phyloP scores from a whole-genome alignment of 2,888 invertebrate genomes.

The Ophion costatus region DNA sequence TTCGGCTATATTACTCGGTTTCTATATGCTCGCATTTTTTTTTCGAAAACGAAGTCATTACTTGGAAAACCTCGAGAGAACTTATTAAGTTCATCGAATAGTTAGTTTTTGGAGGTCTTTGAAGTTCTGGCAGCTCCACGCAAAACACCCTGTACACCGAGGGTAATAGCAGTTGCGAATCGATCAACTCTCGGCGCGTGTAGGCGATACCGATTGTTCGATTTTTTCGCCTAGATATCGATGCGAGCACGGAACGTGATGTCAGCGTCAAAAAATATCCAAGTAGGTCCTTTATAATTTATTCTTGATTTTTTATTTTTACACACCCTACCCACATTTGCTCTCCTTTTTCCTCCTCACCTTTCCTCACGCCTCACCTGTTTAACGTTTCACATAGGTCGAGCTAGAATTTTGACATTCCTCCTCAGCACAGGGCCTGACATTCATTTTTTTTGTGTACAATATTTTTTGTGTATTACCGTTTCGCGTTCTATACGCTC shows the following conservation, averaged over 20 bases:
- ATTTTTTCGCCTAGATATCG: constrained; percentile 75
- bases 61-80: background rate
- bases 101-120: background rate
- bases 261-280: constrained; percentile 69
- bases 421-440: background rate
- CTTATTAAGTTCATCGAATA: background rate
- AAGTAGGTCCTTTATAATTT: constrained; percentile 39
- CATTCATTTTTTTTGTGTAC: background rate
- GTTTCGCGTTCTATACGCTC: no score
- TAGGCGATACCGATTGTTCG: constrained; percentile 72
- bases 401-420: constrained; percentile 12
- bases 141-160: constrained; percentile 34
- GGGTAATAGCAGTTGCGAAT: constrained; percentile 51
- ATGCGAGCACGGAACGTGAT: constrained; percentile 47
- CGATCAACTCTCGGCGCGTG: constrained; percentile 48
- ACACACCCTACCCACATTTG: background rate
- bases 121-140: background rate
- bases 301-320: constrained; percentile 8
- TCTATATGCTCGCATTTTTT: background rate
- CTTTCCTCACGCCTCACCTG: constrained; percentile 2
- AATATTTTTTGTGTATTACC: no score
- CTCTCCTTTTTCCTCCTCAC: background rate
- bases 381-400: constrained; percentile 60
- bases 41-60: background rate
- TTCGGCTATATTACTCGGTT: no score